Conservation (phyloP, 2,113 vertebrate species). For the Calidris pygmaea region DNA sequence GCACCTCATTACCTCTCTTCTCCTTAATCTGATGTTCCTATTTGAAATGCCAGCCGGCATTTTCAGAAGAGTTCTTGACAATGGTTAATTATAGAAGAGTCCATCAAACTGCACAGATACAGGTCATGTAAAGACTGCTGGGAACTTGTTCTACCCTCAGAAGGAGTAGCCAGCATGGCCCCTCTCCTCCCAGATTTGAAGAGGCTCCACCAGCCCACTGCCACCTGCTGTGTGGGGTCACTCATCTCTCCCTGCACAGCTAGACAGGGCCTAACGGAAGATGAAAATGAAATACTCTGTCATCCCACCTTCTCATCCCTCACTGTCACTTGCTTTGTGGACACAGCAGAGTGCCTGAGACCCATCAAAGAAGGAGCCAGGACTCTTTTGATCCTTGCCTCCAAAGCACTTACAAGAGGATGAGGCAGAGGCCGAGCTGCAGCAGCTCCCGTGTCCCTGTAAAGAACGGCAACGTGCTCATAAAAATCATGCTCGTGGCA, state of each 20-base stretch:
- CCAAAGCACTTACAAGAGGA: neutral
- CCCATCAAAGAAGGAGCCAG: neutral
- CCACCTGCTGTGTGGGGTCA: neutral
- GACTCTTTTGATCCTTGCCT: neutral
- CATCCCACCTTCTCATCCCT: neutral
- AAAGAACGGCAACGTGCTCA: neutral
- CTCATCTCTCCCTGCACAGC: neutral
- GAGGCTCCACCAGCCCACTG: neutral
- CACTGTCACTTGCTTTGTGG: neutral
- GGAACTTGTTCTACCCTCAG: neutral
- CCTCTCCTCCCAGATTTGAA: neutral
- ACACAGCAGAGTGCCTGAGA: neutral
- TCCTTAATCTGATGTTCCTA: conserved; percentile 46
- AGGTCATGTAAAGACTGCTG: neutral
- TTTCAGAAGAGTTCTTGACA: conserved; percentile 53
- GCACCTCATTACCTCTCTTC: conserved; percentile 60
- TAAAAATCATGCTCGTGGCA: neutral
- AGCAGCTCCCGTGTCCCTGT: neutral
- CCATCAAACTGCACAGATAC: neutral
- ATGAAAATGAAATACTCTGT: neutral
- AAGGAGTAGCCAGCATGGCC: neutral
- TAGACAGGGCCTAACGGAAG: neutral
- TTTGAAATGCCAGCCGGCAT: conserved; percentile 1
- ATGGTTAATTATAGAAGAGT: conserved; percentile 48
- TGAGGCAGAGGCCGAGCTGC: neutral